Evolutionary conservation across 2,113 vertebrate genomes (phyloP).

Genomic region (Rutilus rutilus): DNA sequence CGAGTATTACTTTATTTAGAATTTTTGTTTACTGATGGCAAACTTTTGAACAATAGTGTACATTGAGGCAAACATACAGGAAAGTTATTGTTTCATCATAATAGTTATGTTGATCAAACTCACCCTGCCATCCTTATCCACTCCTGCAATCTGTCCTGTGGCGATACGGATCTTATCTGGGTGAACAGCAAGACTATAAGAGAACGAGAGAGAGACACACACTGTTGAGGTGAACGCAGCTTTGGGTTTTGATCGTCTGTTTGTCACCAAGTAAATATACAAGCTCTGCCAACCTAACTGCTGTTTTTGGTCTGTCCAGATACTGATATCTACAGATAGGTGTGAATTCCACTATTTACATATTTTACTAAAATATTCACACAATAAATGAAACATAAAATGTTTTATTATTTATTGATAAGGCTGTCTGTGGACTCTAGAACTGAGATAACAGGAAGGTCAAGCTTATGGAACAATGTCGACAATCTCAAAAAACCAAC

Average conservation of each 20-base stretch:
- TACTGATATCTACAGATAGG: neutral
- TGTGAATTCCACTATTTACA: neutral
- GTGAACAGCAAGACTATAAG: constrained; percentile 91
- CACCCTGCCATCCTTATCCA: constrained; percentile 98
- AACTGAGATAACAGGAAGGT: too few species aligned
- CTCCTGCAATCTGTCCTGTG: constrained; percentile 97
- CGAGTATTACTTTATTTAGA: neutral
- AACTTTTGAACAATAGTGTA: neutral
- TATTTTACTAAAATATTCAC: neutral
- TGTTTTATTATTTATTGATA: too few species aligned
- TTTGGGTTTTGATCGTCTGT: neutral
- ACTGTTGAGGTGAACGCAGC: neutral
- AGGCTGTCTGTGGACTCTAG: too few species aligned
- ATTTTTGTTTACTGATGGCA: too few species aligned
- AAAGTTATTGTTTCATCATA: neutral
- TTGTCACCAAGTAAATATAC: neutral
- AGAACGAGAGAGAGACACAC: constrained; percentile 45
- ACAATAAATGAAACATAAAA: too few species aligned
- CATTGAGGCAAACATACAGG: neutral
- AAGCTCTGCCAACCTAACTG: neutral
- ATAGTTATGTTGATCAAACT: constrained; percentile 58
- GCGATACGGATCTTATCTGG: constrained; percentile 98
- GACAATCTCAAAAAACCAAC: too few species aligned
- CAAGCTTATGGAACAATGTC: too few species aligned
- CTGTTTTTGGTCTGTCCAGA: neutral